phyloP scores from a whole-genome alignment of 2,113 vertebrate genomes.

The Agapornis roseicollis region DNA sequence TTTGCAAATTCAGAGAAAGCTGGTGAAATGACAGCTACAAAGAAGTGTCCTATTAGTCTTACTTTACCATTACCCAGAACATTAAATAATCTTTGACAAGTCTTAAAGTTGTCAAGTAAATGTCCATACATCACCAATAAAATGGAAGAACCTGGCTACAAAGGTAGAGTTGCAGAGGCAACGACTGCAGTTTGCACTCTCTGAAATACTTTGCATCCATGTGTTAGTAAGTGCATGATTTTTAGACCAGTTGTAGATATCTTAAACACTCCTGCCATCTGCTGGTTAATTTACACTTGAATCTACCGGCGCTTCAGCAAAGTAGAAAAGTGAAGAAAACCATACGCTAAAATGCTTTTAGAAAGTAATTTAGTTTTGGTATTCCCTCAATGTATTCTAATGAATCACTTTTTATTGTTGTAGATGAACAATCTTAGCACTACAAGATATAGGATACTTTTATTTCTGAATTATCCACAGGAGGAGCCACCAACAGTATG shows the following conservation, averaged over 20 bases:
- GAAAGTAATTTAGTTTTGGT: neutral
- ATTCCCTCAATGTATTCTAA: neutral
- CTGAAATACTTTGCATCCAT: neutral
- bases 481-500: neutral
- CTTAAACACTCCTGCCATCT: constrained; percentile 61
- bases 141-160: neutral
- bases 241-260: neutral
- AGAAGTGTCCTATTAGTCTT: neutral
- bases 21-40: neutral
- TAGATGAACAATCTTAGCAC: neutral
- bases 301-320: neutral
- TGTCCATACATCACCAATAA: neutral
- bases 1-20: neutral
- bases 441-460: neutral
- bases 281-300: constrained; percentile 9
- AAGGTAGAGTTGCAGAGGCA: neutral
- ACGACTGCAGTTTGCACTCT: neutral
- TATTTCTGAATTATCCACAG: neutral
- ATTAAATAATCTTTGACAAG: neutral
- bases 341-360: neutral
- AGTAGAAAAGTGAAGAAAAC: neutral
- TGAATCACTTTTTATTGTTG: neutral
- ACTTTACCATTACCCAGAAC: neutral
- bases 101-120: neutral
- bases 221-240: neutral